Base-by-base conservation (phyloP, 2,797 vertebrate genomes). In the Spinibarbus caldwelli region DNA sequence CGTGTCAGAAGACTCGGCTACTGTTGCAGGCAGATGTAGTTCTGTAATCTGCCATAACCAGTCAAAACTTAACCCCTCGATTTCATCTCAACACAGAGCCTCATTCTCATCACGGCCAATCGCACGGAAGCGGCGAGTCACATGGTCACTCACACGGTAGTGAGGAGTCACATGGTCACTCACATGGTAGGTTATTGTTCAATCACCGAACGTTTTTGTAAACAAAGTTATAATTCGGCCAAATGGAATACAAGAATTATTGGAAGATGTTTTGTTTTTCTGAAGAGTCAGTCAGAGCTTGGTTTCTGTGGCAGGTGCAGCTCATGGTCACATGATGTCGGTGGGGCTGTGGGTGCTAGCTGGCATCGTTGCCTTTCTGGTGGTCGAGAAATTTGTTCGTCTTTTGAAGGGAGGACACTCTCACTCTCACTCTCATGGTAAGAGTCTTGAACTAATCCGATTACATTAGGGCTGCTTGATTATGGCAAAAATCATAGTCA, bases 331-430 rank as follows among this genome's bases (percentile, higher is more conserved):
- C 91, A 96, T 97, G 94, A 96, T 97, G 94, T 96, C 95, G 0
- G 97, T 98, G 80, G 97, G 97, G 2, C 90, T 97, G 64, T 98
- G 97, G 97, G 97, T 97, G 11, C 96, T 98, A 10, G 95, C 93
- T 0, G 97, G 97, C 59, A 97, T 98, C 79, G 95, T 98, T 36
- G 97, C 96, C 26, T 98, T 98, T 90, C 94, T 98, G 64, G 95
- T 96, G 21, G 97, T 98, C 38, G 97, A 98, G 93, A 98, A 97
- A 67, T 97, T 97, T 92, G 97, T 98, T 72, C 95, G 97, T 41
- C 95, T 97, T 21, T 89, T 97, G 72, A 98, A 98, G 90, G 97
- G 96, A 54, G 96, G 96, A 0, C 95, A 96, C 5, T 87, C 92
- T 0, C 95, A 95, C 2, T 76, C 86, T 2, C 96, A 96, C 17